Conservation (phyloP, 2,113 vertebrate genomes). For the Empidonax traillii region DNA sequence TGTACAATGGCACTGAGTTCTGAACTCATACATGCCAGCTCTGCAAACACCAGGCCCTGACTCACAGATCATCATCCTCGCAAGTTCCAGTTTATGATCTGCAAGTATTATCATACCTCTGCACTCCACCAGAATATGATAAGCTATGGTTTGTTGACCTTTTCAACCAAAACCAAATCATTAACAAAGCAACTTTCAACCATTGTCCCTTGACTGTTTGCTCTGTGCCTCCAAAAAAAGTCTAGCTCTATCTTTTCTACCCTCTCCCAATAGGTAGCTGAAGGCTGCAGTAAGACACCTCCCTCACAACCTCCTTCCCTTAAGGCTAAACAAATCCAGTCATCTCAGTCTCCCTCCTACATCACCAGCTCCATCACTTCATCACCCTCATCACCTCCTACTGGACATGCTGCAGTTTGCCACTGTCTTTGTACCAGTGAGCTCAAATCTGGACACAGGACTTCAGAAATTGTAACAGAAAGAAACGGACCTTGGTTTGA, state of each 20-base stretch:
- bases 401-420: neutral
- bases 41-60: neutral
- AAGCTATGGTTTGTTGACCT: neutral
- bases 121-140: neutral
- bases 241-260: neutral
- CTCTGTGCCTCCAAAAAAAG: neutral
- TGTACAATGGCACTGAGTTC: neutral
- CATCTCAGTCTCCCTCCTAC: neutral
- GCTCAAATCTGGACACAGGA: neutral
- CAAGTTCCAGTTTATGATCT: neutral
- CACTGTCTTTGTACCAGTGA: neutral
- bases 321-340: neutral
- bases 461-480: neutral
- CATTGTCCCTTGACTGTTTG: neutral
- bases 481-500: neutral
- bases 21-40: neutral
- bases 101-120: neutral
- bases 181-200: neutral
- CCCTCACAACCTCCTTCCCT: neutral
- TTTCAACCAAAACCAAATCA: neutral
- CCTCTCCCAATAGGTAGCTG: neutral
- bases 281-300: neutral
- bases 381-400: neutral
- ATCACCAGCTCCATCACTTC: neutral
- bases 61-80: neutral